These are phyloP conservation scores for Ceyx erithaca DNA, from an alignment of 2,797 vertebrate genomes.

Conservation along the genomic window DNA sequence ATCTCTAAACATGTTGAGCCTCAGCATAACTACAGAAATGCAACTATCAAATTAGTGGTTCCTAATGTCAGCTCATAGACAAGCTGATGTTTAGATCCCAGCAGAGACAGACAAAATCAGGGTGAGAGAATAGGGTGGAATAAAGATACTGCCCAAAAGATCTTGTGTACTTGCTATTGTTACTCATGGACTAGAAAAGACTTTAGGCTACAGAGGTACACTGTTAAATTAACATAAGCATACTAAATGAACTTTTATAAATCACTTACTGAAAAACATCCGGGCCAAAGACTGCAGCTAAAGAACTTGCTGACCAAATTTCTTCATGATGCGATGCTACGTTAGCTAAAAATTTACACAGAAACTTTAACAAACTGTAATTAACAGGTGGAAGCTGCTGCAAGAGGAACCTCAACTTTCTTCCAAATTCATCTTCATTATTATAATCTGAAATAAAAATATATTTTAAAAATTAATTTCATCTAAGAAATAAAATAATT, in stretches of 20 bases:
- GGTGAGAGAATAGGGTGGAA: background rate
- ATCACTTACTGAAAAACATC: conserved; percentile 96
- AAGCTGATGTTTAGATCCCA: background rate
- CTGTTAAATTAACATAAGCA: background rate
- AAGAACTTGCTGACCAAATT: conserved; percentile 90
- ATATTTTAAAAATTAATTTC: conserved; percentile 19
- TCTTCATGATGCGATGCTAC: conserved; percentile 95
- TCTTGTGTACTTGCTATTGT: background rate
- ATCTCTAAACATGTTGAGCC: background rate
- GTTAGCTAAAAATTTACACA: conserved; percentile 94
- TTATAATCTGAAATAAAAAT: conserved; percentile 86
- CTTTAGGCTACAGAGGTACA: background rate
- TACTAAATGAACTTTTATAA: background rate
- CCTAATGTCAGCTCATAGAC: background rate
- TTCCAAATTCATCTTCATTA: conserved; percentile 93
- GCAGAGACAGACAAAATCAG: background rate
- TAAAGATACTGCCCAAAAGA: background rate
- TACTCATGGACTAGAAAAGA: background rate
- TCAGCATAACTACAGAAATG: background rate
- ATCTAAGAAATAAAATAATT: conserved; percentile 35
- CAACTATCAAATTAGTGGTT: background rate
- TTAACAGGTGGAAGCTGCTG: conserved; percentile 96
- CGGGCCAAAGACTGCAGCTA: conserved; percentile 95
- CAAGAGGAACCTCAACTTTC: conserved; percentile 94
- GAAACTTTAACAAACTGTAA: conserved; percentile 95